A percentile compares a stretch with the other conserved stretches of the same genome.
phyloP scores from a whole-genome alignment of 2,113 vertebrate species.

The Mirza zaza region DNA sequence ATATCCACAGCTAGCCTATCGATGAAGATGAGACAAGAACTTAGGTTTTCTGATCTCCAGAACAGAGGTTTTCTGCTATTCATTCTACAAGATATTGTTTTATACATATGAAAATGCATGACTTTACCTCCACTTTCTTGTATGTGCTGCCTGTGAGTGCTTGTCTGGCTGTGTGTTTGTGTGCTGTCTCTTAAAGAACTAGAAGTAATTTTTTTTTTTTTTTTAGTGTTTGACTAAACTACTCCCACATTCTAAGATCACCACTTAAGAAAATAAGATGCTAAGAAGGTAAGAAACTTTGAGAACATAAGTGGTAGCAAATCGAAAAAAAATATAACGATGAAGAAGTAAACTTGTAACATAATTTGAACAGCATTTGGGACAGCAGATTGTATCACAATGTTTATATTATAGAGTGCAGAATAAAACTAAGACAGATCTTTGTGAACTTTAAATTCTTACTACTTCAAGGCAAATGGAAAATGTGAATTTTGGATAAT shows the following conservation, averaged over 20 bases:
- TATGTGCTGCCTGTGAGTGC: background rate
- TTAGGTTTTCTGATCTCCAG: background rate
- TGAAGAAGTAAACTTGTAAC: background rate
- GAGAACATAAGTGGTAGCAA: background rate
- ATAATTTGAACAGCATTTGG: background rate
- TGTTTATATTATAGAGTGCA: background rate
- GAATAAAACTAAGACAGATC: background rate
- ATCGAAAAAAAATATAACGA: background rate
- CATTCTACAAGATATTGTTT: background rate
- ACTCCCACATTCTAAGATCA: background rate
- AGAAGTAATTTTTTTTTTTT: background rate
- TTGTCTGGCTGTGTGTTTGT: background rate
- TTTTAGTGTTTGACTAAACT: background rate
- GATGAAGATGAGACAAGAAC: background rate
- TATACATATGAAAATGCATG: background rate
- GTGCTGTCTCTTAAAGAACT: background rate
- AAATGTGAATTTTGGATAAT: background rate
- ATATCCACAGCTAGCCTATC: background rate
- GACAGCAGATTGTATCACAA: background rate
- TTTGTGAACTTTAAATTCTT: background rate
- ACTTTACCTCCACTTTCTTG: background rate
- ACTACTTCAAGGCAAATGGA: background rate
- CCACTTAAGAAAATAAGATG: background rate
- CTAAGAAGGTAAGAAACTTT: background rate
- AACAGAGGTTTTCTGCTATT: background rate